These are phyloP conservation scores for Laticauda laticaudata DNA, from an alignment of 2,113 vertebrate genomes.

Conservation along the genomic window DNA sequence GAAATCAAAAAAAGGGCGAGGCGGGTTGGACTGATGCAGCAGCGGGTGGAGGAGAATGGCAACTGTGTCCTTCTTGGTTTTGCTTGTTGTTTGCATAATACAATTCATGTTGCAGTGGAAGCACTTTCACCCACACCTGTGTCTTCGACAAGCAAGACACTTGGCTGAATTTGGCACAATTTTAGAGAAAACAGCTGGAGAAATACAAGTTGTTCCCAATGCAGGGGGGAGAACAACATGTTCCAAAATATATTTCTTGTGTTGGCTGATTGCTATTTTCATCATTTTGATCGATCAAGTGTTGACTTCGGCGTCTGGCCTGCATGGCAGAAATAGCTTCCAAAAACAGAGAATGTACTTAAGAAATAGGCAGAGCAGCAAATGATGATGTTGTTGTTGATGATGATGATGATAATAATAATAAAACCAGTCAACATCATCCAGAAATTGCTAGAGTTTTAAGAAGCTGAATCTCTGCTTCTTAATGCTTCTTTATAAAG, in stretches of 20 bases:
- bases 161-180: conserved; percentile 67
- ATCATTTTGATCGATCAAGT: background rate
- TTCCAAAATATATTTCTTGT: conserved; percentile 46
- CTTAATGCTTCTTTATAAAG: background rate
- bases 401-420: background rate
- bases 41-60: conserved; percentile 34
- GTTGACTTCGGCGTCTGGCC: background rate
- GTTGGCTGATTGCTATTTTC: conserved; percentile 13
- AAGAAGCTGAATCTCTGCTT: conserved; percentile 32
- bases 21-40: conserved; percentile 27
- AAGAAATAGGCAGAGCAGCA: conserved; percentile 30
- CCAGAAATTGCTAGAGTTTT: conserved; percentile 33
- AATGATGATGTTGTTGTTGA: background rate
- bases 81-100: conserved; percentile 29
- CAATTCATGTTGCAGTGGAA: conserved; percentile 21
- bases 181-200: conserved; percentile 18
- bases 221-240: conserved; percentile 5
- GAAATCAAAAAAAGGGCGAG: background rate
- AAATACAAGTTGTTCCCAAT: conserved; percentile 23
- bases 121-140: background rate
- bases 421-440: background rate
- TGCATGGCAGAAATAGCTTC: conserved; percentile 32
- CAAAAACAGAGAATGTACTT: conserved; percentile 19
- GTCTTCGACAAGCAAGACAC: conserved; percentile 46
- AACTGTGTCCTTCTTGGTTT: conserved; percentile 18